Conservation (phyloP, 2,888 invertebrate genomes). For the Orchestes rusci region DNA sequence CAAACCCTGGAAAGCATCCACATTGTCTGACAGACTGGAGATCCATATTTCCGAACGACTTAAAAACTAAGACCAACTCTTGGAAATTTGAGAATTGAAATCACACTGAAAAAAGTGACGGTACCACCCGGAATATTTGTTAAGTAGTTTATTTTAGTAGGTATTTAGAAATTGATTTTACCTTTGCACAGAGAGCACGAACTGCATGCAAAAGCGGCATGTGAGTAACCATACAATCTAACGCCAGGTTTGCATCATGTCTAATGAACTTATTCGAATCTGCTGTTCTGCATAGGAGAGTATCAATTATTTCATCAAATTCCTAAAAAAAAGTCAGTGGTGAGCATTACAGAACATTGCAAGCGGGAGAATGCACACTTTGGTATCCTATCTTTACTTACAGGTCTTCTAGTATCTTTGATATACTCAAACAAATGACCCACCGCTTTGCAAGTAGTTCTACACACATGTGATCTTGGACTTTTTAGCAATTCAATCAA, state of each 20-base stretch:
- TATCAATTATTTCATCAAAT: constrained; percentile 60
- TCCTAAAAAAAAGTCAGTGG: constrained; percentile 57
- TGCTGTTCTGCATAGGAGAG: constrained; percentile 60
- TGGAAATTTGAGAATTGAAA: too few relatives aligned
- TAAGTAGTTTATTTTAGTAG: too few relatives aligned
- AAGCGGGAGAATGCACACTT: too few relatives aligned
- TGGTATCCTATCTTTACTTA: too few relatives aligned
- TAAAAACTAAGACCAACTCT: too few relatives aligned
- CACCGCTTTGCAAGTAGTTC: constrained; percentile 42
- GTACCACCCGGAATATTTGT: too few relatives aligned
- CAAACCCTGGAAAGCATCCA: too few relatives aligned
- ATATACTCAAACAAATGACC: constrained; percentile 42
- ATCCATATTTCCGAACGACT: too few relatives aligned
- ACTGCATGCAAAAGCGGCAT: constrained; percentile 53
- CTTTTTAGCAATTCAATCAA: constrained; percentile 41
- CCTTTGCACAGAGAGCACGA: constrained; percentile 45
- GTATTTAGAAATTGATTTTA: too few relatives aligned
- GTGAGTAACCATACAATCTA: constrained; percentile 61
- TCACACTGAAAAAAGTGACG: too few relatives aligned
- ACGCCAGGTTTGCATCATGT: constrained; percentile 64
- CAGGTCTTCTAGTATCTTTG: constrained; percentile 43
- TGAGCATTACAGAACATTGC: too few relatives aligned
- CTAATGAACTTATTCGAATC: constrained; percentile 68
- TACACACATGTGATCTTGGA: constrained; percentile 42
- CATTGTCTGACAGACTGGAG: too few relatives aligned